Evolutionary conservation across 2,797 vertebrate species (phyloP).

Genomic region (Poeciliopsis presidionis): DNA sequence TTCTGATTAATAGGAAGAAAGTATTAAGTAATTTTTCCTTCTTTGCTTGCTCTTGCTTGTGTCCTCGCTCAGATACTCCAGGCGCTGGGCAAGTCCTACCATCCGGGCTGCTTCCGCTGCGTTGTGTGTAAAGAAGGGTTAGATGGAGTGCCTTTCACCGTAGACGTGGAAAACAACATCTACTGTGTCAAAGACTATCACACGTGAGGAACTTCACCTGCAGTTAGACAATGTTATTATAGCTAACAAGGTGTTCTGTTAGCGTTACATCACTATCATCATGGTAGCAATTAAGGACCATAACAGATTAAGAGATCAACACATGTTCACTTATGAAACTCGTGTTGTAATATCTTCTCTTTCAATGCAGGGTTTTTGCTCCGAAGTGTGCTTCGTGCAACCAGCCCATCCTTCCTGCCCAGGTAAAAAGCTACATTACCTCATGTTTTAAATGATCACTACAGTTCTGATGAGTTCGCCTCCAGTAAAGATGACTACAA

Average conservation of each 20-base stretch:
- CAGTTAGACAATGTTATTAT: constrained; percentile 3
- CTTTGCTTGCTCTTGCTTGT: constrained; percentile 21
- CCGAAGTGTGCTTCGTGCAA: constrained; percentile 98
- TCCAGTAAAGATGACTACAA: not conserved
- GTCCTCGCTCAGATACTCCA: constrained; percentile 89
- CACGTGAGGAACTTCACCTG: constrained; percentile 83
- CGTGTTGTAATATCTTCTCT: constrained; percentile 6
- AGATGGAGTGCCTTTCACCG: constrained; percentile 97
- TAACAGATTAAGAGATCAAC: not conserved
- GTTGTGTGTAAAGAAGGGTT: constrained; percentile 96
- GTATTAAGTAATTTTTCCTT: not conserved
- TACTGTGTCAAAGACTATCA: constrained; percentile 99
- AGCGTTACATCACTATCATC: not conserved
- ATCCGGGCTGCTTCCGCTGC: constrained; percentile 98
- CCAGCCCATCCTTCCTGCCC: constrained; percentile 95
- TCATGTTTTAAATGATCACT: not conserved
- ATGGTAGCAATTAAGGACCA: not conserved
- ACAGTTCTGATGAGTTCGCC: not conserved
- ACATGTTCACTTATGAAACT: not conserved
- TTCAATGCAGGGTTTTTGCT: constrained; percentile 90
- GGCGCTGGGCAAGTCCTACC: constrained; percentile 97
- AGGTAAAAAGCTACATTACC: constrained; percentile 79
- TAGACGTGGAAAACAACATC: constrained; percentile 96
- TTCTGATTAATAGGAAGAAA: not conserved
- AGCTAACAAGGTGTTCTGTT: not conserved